Evolutionary conservation across 1,140 invertebrate species (phyloP).

Genomic region (Lepidurus couesii): DNA sequence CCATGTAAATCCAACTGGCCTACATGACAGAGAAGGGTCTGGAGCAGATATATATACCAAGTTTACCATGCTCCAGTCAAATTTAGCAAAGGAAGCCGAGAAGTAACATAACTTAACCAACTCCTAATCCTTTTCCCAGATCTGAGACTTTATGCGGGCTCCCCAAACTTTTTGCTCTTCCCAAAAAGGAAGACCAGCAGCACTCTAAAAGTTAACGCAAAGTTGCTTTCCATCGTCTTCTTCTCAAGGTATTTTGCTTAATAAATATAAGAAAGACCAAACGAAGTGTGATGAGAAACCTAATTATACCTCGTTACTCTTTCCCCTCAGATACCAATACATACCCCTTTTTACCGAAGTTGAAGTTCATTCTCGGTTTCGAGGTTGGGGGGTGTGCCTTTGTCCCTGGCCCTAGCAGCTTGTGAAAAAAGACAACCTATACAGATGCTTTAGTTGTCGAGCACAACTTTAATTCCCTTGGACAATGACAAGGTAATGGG

Average conservation of each 20-base stretch:
- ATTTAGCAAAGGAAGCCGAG: neutral
- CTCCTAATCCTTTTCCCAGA: neutral
- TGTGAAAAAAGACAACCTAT: too few relatives aligned
- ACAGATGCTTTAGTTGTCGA: too few relatives aligned
- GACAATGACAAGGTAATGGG: too few relatives aligned
- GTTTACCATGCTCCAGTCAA: neutral
- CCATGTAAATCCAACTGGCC: too few relatives aligned
- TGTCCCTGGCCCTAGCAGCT: too few relatives aligned
- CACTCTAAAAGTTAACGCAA: neutral
- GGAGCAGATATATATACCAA: neutral
- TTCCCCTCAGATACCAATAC: too few relatives aligned
- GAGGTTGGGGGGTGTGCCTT: too few relatives aligned
- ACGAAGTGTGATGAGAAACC: neutral
- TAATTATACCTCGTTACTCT: too few relatives aligned
- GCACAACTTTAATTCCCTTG: too few relatives aligned
- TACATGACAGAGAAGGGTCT: too few relatives aligned
- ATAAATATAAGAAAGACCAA: neutral
- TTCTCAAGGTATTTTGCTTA: neutral
- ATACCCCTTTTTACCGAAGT: too few relatives aligned
- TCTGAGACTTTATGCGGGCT: neutral
- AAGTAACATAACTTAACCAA: slow-evolving; percentile 6
- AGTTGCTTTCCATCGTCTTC: neutral
- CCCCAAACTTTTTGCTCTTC: neutral
- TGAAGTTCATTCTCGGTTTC: too few relatives aligned
- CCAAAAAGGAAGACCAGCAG: neutral